Percentiles rank a stretch among this genome's conserved stretches.
Conservation (phyloP, 2,888 invertebrate species). For the Oasisia sp. region DNA sequence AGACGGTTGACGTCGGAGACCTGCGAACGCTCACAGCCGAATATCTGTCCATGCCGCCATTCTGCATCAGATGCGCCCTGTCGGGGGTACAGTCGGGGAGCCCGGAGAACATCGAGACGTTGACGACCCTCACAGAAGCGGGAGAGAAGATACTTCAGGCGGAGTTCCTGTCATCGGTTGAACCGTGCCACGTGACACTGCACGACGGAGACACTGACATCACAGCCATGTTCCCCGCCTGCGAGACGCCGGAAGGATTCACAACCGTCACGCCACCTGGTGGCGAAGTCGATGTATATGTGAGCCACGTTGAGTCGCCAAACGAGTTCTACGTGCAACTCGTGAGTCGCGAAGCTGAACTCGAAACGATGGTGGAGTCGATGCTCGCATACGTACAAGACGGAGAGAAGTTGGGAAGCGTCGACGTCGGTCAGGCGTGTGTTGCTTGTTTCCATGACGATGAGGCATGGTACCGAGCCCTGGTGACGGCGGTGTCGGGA, state of each 20-base stretch:
- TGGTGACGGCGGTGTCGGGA: conserved; percentile 40
- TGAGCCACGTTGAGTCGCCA: neutral
- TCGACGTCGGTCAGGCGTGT: conserved; percentile 30
- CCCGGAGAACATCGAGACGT: neutral
- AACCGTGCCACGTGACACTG: neutral
- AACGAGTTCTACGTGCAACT: neutral
- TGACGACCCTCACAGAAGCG: neutral
- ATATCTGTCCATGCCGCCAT: neutral
- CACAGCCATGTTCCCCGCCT: neutral
- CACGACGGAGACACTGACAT: neutral
- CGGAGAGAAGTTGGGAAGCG: neutral
- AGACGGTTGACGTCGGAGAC: conserved; percentile 20
- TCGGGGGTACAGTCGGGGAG: neutral
- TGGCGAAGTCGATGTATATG: neutral
- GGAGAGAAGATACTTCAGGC: conserved; percentile 1
- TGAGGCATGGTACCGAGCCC: conserved; percentile 49
- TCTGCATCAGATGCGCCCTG: neutral
- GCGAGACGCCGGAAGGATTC: neutral
- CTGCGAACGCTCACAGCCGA: neutral
- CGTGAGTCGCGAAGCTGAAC: neutral
- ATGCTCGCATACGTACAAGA: neutral
- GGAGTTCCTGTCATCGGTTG: neutral
- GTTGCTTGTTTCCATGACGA: conserved; percentile 46
- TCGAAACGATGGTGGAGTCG: neutral
- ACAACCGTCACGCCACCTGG: neutral